Conservation (phyloP, 2,113 vertebrate species). For the Cryptomyrus ogoouensis region DNA sequence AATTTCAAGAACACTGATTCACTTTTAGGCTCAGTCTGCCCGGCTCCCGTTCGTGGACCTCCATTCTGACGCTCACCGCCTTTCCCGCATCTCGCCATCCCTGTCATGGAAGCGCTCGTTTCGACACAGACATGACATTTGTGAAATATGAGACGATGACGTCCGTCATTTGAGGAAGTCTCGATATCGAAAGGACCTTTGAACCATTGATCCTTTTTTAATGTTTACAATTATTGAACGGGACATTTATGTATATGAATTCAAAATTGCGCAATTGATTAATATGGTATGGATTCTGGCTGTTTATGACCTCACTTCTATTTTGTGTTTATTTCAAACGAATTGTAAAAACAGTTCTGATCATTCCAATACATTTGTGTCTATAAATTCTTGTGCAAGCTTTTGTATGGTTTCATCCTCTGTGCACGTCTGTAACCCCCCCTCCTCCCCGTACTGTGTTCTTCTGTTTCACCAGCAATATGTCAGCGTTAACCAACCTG, state of each 20-base stretch:
- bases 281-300: not conserved
- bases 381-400: not conserved
- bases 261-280: not conserved
- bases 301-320: not conserved
- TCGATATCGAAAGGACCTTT: not conserved
- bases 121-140: not conserved
- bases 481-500: slow-evolving; percentile 20
- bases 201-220: not conserved
- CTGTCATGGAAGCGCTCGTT: not conserved
- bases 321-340: not conserved
- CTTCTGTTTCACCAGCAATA: not conserved
- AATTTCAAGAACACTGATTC: slow-evolving; percentile 15
- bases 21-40: not conserved
- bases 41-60: not conserved
- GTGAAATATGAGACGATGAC: not conserved
- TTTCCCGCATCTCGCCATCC: too few relatives aligned
- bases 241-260: not conserved
- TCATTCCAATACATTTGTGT: not conserved
- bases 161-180: not conserved
- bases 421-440: not conserved
- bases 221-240: not conserved
- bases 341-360: not conserved
- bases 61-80: too few relatives aligned
- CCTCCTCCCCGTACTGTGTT: not conserved
- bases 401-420: not conserved